Percentiles rank a stretch among this genome's conserved stretches.
Evolutionary conservation across 1,140 invertebrate species (phyloP).

Genomic region (Brachionus rotundiformis): DNA sequence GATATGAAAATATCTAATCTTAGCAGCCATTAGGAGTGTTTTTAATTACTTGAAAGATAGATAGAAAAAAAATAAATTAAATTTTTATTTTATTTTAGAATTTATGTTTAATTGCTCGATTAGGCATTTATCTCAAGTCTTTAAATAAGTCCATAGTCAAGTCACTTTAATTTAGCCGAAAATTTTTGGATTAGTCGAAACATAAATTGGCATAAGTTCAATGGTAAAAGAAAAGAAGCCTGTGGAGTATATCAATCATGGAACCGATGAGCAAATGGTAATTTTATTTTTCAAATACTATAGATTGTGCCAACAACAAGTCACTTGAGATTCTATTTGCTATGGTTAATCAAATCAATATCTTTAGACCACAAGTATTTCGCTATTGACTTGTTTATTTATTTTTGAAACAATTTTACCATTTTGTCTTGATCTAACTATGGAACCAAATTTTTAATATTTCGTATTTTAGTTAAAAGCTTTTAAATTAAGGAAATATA

Average conservation of each 20-base stretch:
- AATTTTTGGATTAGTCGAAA: neutral
- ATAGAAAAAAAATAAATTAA: neutral
- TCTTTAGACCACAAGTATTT: neutral
- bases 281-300: neutral
- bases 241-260: constrained; percentile 51
- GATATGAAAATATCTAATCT: constrained; percentile 44
- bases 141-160: constrained; percentile 15
- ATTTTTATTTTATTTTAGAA: constrained; percentile 17
- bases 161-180: neutral
- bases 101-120: constrained; percentile 41
- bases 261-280: constrained; percentile 52
- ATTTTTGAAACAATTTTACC: neutral
- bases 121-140: constrained; percentile 29
- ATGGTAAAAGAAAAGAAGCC: constrained; percentile 49
- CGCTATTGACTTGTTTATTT: neutral
- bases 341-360: neutral
- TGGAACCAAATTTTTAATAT: neutral
- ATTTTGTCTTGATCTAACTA: neutral
- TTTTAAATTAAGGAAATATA: constrained; percentile 53
- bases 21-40: constrained; percentile 10
- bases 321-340: no score
- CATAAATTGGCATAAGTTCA: constrained; percentile 26
- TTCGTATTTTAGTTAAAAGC: neutral
- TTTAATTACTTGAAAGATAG: neutral
- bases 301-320: no score